Conservation (phyloP, 2,113 vertebrate genomes). For the Embiotoca jacksoni region DNA sequence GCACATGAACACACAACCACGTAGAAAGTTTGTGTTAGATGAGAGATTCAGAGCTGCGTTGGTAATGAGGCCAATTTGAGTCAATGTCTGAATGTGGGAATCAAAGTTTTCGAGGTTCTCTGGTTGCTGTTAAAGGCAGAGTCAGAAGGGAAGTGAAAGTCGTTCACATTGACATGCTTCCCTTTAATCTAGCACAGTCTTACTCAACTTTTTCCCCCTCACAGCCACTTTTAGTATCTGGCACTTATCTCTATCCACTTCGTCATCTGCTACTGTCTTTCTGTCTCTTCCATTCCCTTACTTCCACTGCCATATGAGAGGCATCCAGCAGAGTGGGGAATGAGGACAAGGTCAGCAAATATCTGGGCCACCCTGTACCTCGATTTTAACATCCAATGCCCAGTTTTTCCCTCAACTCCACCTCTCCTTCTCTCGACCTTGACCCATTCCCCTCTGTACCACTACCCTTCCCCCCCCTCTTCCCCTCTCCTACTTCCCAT, state of each 20-base stretch:
- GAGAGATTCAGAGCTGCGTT: conserved; percentile 14
- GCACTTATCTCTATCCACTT: conserved; percentile 35
- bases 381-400: conserved; percentile 39
- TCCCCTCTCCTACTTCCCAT: conserved; percentile 46
- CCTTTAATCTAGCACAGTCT: conserved; percentile 51
- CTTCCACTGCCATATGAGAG: conserved; percentile 13
- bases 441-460: conserved; percentile 53
- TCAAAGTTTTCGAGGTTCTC: conserved; percentile 44
- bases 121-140: conserved; percentile 37
- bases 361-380: conserved; percentile 50
- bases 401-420: conserved; percentile 28
- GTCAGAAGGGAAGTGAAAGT: conserved; percentile 27
- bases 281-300: conserved; percentile 10
- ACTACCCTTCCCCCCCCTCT: neutral
- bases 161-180: conserved; percentile 30
- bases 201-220: conserved; percentile 1
- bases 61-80: conserved; percentile 54
- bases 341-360: conserved; percentile 58
- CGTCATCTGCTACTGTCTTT: conserved; percentile 21
- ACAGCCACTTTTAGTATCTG: conserved; percentile 46
- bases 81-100: conserved; percentile 32
- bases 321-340: conserved; percentile 36
- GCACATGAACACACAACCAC: conserved; percentile 33
- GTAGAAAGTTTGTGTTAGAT: conserved; percentile 30
- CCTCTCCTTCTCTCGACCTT: conserved; percentile 55